Evolutionary conservation across 2,113 vertebrate genomes (phyloP).

Genomic region (Callaeas wilsoni): DNA sequence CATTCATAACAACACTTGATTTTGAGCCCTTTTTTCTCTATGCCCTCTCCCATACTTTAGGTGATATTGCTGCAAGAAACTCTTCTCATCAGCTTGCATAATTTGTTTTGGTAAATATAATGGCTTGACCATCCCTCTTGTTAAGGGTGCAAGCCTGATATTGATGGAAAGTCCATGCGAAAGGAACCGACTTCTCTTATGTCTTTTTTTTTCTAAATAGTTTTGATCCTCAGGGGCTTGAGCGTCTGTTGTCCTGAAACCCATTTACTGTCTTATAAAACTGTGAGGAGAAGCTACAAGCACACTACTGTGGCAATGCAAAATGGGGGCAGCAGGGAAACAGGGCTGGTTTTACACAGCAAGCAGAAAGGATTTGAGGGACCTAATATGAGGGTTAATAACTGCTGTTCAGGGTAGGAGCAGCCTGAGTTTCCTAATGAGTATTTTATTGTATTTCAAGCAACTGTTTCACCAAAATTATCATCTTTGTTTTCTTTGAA

Average conservation of each 20-base stretch:
- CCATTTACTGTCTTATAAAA: neutral
- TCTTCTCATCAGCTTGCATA: neutral
- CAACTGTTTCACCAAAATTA: neutral
- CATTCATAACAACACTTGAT: neutral
- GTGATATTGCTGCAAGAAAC: neutral
- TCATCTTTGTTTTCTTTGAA: constrained; percentile 18
- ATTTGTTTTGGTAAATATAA: neutral
- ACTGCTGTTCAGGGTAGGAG: neutral
- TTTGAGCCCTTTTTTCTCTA: neutral
- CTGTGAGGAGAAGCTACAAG: neutral
- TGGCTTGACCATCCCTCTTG: neutral
- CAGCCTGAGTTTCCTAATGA: neutral
- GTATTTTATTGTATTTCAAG: neutral
- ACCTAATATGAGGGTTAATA: neutral
- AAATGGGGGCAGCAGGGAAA: neutral
- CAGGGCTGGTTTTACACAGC: neutral
- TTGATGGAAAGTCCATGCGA: neutral
- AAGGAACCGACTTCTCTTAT: neutral
- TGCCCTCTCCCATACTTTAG: neutral
- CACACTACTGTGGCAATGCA: neutral
- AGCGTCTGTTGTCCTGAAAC: neutral
- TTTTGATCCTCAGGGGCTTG: neutral
- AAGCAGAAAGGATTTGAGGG: neutral
- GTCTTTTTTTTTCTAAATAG: neutral
- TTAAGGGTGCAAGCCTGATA: neutral